Conservation (phyloP, 2,113 vertebrate genomes). For the Ciconia stormi region DNA sequence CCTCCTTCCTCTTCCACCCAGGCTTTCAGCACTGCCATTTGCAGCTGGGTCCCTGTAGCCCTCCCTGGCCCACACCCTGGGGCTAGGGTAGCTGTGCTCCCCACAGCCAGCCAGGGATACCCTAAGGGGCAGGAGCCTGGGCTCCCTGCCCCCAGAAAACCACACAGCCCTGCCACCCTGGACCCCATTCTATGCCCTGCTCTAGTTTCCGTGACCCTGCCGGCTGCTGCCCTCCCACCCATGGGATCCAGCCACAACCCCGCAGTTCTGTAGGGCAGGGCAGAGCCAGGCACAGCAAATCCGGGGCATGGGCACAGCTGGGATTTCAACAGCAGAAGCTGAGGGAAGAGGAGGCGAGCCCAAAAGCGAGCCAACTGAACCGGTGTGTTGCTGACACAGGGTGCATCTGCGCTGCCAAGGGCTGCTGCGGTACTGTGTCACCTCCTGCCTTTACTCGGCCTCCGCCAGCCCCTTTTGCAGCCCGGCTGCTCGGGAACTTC, state of each 20-base stretch:
- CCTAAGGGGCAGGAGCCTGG: not conserved
- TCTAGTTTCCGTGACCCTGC: not conserved
- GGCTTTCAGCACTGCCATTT: not conserved
- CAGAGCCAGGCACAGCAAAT: not conserved
- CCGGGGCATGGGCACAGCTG: not conserved
- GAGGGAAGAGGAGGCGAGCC: not conserved
- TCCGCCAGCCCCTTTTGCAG: not conserved
- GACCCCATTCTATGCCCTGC: not conserved
- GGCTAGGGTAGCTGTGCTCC: not conserved
- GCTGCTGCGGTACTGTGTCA: not conserved
- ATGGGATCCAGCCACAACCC: not conserved
- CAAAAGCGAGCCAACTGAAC: not conserved
- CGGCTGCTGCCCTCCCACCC: not conserved
- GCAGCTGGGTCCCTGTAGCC: not conserved
- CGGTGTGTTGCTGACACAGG: not conserved
- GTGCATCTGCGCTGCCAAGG: not conserved
- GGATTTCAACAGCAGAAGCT: not conserved
- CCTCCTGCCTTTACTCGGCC: not conserved
- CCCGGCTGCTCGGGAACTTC: accelerated
- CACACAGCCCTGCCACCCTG: not conserved
- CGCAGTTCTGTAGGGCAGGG: not conserved
- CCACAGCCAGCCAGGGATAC: not conserved
- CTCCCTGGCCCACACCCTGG: no score
- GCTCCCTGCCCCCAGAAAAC: not conserved
- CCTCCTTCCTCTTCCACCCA: not conserved